phyloP scores from a whole-genome alignment of 2,888 invertebrate species.

The Melanchra persicariae region DNA sequence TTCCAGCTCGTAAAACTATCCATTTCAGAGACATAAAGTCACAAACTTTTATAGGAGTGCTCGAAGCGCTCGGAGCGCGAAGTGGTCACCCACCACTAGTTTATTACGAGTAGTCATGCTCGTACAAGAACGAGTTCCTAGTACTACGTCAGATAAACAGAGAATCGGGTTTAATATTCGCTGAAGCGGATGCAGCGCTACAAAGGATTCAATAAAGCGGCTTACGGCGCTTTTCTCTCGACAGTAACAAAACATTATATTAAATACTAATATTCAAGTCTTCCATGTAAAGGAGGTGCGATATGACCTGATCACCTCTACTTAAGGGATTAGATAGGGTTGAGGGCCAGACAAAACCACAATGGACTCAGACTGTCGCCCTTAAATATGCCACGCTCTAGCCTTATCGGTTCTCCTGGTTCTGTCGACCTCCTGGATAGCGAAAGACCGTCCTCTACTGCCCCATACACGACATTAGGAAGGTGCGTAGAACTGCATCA shows the following conservation, averaged over 20 bases:
- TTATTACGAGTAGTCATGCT: slow-evolving; percentile 28
- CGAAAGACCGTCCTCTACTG: no score
- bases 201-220: slow-evolving; percentile 36
- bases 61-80: not conserved
- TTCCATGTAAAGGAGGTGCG: no score
- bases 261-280: no score
- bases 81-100: slow-evolving; percentile 13
- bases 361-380: no score
- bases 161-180: slow-evolving; percentile 8
- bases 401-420: no score
- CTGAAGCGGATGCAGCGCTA: slow-evolving; percentile 28
- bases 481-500: no score
- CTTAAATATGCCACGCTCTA: no score
- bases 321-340: no score
- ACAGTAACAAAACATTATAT: slow-evolving; percentile 16
- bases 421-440: no score
- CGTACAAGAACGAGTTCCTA: not conserved
- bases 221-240: slow-evolving; percentile 10
- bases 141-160: slow-evolving; percentile 3
- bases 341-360: no score
- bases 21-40: slow-evolving; percentile 8
- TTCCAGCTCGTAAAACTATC: slow-evolving; percentile 16
- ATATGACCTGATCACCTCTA: no score
- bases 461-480: no score
- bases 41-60: slow-evolving; percentile 5